Conservation (phyloP, 92 coral and sea anemone species). For the Actinostola sp. region DNA sequence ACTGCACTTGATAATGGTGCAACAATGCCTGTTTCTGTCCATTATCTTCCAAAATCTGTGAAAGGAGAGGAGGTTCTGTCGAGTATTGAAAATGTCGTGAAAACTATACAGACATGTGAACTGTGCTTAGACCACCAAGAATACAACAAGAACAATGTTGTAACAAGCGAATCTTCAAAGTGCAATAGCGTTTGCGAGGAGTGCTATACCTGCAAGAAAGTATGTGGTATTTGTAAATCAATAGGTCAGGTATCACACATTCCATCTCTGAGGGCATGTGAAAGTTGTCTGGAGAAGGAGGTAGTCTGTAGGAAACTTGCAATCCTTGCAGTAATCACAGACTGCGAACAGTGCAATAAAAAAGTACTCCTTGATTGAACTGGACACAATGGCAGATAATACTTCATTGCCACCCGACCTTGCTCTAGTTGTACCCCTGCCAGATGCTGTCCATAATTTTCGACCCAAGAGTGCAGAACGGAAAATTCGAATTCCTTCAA, state of each 20-base stretch:
- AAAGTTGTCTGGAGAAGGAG: conserved; percentile 45
- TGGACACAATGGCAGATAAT: conserved; percentile 48
- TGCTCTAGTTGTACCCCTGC: conserved; percentile 50
- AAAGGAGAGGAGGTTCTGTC: conserved; percentile 40
- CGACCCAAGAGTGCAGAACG: too few species aligned
- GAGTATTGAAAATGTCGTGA: conserved; percentile 24
- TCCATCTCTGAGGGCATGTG: conserved; percentile 56
- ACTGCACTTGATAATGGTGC: conserved; percentile 51
- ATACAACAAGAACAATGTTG: conserved; percentile 39
- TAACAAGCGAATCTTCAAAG: conserved; percentile 20
- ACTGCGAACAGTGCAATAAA: conserved; percentile 64
- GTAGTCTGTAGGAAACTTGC: conserved; percentile 49
- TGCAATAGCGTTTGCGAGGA: conserved; percentile 47
- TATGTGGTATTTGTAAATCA: conserved; percentile 39
- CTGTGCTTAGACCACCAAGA: conserved; percentile 50
- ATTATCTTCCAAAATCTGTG: conserved; percentile 55
- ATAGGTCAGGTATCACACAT: conserved; percentile 50
- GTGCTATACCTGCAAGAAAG: conserved; percentile 42
- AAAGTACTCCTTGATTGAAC: conserved; percentile 47
- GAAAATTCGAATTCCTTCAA: too few species aligned
- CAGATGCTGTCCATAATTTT: conserved; percentile 67
- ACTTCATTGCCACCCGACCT: conserved; percentile 56
- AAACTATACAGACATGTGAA: conserved; percentile 55
- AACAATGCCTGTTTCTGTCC: conserved; percentile 62
- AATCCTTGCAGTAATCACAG: conserved; percentile 61